A percentile compares a stretch with the other conserved stretches of the same genome.
Conservation (phyloP, 2,888 invertebrate genomes). For the Crioceris asparagi region DNA sequence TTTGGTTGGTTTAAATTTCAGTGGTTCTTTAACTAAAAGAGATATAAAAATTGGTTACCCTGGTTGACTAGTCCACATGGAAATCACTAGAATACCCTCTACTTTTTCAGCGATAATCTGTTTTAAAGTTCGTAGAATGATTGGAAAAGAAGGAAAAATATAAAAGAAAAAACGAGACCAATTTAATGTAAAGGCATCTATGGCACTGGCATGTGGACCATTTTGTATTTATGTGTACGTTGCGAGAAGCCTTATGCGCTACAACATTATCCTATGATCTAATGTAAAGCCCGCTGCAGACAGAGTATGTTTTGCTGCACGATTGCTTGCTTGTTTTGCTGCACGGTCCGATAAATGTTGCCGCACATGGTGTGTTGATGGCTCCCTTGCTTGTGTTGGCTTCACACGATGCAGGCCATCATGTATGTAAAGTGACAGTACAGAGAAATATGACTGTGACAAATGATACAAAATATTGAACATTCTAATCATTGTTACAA, state of each 20-base stretch:
- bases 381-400: too few species aligned
- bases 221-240: slow-evolving; percentile 1
- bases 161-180: slow-evolving; percentile 11
- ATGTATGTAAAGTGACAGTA: too few species aligned
- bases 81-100: neutral
- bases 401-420: too few species aligned
- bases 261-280: too few species aligned
- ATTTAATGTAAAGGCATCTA: slow-evolving; percentile 26
- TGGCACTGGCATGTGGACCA: slow-evolving; percentile 15
- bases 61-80: slow-evolving; percentile 1
- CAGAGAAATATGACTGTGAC: too few species aligned
- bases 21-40: neutral
- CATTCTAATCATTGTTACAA: too few species aligned
- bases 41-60: neutral
- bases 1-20: neutral
- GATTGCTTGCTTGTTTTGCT: too few species aligned
- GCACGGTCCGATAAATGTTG: too few species aligned
- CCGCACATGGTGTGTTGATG: too few species aligned
- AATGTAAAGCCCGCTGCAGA: too few species aligned
- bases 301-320: too few species aligned
- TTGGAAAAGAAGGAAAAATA: slow-evolving; percentile 11
- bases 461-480: too few species aligned
- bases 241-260: slow-evolving; percentile 9
- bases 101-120: neutral
- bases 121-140: neutral